Percentiles rank a stretch among this genome's conserved stretches.
phyloP scores from a whole-genome alignment of 2,797 vertebrate genomes.

The Tenualosa thibaudeaui region DNA sequence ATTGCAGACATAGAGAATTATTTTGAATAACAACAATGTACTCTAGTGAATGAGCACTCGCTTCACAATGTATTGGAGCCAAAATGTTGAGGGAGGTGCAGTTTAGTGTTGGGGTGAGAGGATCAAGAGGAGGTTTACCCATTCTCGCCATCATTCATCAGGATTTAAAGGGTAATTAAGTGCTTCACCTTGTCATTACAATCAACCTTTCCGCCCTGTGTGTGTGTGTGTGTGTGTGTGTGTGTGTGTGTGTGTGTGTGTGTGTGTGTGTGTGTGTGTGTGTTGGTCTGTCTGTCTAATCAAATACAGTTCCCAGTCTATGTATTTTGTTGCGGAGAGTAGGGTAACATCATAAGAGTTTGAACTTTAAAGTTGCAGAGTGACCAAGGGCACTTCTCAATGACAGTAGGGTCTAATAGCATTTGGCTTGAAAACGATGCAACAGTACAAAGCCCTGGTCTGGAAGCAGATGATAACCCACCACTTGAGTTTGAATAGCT shows the following conservation, averaged over 20 bases:
- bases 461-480: background rate
- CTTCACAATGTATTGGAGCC: background rate
- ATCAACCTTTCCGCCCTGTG: background rate
- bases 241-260: constrained; percentile 19
- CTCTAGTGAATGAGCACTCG: background rate
- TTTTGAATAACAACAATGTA: background rate
- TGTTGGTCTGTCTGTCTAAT: background rate
- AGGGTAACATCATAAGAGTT: background rate
- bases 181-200: background rate
- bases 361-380: no score
- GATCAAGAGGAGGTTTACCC: background rate
- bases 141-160: background rate
- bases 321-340: background rate
- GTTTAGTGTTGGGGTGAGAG: background rate
- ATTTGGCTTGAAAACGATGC: background rate
- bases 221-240: constrained; percentile 29
- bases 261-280: constrained; percentile 32
- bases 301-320: background rate
- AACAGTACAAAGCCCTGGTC: background rate
- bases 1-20: background rate
- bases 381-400: background rate
- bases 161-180: background rate
- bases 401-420: background rate
- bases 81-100: background rate
- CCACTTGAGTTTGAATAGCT: background rate